A percentile compares a stretch with the other conserved stretches of the same genome.
These are phyloP conservation scores for Heterotilapia buettikoferi DNA, from an alignment of 2,113 vertebrate genomes.

Conservation along the genomic window DNA sequence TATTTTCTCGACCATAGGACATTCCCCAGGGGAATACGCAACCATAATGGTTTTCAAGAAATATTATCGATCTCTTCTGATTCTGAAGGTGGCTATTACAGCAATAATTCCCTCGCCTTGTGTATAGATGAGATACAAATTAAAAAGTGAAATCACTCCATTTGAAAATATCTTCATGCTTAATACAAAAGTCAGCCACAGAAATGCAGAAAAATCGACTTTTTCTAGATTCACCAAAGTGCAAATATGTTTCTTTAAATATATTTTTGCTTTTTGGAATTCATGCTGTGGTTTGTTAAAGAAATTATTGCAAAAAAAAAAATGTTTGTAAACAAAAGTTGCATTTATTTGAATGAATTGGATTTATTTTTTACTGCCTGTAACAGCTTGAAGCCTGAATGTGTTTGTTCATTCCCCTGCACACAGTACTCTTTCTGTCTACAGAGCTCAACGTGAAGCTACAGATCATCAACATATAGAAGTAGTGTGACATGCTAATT, in stretches of 20 bases:
- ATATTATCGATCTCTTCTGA: constrained; percentile 58
- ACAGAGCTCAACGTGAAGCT: neutral
- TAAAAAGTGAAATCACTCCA: constrained; percentile 3
- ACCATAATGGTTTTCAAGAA: constrained; percentile 64
- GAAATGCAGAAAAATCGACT: neutral
- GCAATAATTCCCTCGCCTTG: constrained; percentile 23
- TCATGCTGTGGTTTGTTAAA: neutral
- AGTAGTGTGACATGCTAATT: neutral
- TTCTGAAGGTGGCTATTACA: constrained; percentile 21
- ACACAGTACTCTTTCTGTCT: neutral
- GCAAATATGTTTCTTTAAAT: neutral
- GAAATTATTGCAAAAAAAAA: neutral
- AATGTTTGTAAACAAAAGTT: neutral
- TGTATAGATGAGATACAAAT: constrained; percentile 13
- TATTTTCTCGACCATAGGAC: constrained; percentile 41
- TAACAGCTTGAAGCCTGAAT: neutral
- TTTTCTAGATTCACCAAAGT: neutral
- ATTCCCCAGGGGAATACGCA: constrained; percentile 35
- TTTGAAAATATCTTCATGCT: constrained; percentile 1
- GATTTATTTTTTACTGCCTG: neutral
- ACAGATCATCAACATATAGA: neutral
- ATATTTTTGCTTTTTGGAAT: neutral
- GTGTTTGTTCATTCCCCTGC: neutral
- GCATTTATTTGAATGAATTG: neutral
- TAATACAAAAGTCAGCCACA: neutral